Evolutionary conservation across 1,140 invertebrate genomes (phyloP), one percentile per base, ranked within the genome.

Genomic region (Limonius californicus): DNA sequence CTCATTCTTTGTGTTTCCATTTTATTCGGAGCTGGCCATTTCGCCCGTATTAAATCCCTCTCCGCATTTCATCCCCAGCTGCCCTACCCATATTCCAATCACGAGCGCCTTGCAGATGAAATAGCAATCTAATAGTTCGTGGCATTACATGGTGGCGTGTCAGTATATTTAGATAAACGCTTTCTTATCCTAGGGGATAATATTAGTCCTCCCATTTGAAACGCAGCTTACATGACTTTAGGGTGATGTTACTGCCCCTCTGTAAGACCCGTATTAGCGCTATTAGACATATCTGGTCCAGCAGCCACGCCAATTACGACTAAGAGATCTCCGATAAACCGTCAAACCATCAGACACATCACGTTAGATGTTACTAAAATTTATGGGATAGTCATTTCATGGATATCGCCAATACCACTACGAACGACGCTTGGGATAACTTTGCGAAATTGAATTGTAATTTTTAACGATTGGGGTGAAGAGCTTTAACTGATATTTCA

Each of bases 231-330:
- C 61, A 66, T 57, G 64, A 63, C 62, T 58, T 43, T 54, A 56
- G 63, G 66, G 61, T 50, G 20, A 39, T 14, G n/a, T 27, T 27
- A 45, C 12, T 21, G 63, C 58, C 60, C 61, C 53, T 15, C 43
- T 4, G 21, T 61, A 63, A 50, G 45, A 3, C 59, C 23, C 54
- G 68, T 64, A 70, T 70, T 70, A 70, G 63, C 63, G 62, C 68
- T 70, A 70, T 69, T 67, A 69, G 68, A 62, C 63, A 58, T 65
- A 65, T 70, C 68, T 67, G 59, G 62, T 68, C 66, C 54, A 58
- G 59, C 66, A 66, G 68, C 68, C 68, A 70, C 62, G 62, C 68
- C 68, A 68, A 70, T 70, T 70, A 70, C 63, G 4, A 50, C 20
- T 50, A 18, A 2, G 12, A 50, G 45, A 50, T 50, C 20, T 50